These are phyloP conservation scores for Fringilla coelebs DNA, from an alignment of 2,797 vertebrate genomes.

Conservation along the genomic window DNA sequence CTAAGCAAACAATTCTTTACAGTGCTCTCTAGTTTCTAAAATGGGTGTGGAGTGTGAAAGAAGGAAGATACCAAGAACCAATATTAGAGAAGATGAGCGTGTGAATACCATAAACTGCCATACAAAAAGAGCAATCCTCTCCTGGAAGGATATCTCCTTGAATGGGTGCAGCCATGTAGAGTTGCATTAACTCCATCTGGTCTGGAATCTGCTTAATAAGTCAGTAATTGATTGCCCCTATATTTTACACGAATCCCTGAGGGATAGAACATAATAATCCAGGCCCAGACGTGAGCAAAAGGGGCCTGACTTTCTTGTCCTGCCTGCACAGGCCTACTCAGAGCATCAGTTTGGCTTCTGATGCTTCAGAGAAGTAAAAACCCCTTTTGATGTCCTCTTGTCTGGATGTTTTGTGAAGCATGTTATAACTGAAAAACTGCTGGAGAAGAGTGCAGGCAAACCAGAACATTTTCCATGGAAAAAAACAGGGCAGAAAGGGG, in stretches of 20 bases:
- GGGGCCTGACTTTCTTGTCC: neutral
- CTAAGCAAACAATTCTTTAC: neutral
- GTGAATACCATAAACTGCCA: neutral
- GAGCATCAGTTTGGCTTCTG: neutral
- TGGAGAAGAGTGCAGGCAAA: neutral
- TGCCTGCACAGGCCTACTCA: neutral
- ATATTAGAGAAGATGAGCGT: neutral
- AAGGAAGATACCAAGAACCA: neutral
- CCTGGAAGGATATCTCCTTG: neutral
- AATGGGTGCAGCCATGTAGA: neutral
- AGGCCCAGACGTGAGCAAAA: neutral
- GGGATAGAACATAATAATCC: neutral
- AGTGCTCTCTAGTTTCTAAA: neutral
- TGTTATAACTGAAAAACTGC: neutral
- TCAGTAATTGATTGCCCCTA: neutral
- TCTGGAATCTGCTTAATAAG: neutral
- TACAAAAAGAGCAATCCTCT: neutral
- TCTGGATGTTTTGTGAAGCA: neutral
- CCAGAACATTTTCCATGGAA: neutral
- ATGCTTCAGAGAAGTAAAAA: neutral
- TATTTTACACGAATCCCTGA: neutral
- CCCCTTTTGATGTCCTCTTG: neutral
- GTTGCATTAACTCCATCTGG: neutral
- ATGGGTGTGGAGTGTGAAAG: neutral
- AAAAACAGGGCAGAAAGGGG: neutral